These are phyloP conservation scores for Pristionchus exspectatus DNA, from an alignment of 2,888 invertebrate genomes.

Conservation along the genomic window DNA sequence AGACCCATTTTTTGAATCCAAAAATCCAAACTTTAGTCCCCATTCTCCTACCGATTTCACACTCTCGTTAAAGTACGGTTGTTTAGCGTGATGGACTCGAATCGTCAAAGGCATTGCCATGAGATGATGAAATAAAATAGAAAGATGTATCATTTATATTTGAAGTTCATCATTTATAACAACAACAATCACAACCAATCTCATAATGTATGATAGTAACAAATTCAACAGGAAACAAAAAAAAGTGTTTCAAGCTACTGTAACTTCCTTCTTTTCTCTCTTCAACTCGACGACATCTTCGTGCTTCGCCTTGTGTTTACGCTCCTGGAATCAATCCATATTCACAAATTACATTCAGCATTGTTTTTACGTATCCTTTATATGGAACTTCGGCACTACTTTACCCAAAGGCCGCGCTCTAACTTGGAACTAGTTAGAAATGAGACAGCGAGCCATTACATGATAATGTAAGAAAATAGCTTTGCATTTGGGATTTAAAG, in stretches of 20 bases:
- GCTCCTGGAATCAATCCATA: background rate
- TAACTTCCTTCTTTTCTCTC: slow-evolving; percentile 35
- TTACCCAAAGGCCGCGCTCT: too few relatives aligned
- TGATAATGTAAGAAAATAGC: too few relatives aligned
- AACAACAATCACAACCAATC: slow-evolving; percentile 10
- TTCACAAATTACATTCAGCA: background rate
- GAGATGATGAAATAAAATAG: background rate
- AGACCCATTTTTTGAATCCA: slow-evolving; percentile 12
- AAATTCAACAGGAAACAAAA: background rate
- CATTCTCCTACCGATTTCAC: slow-evolving; percentile 13
- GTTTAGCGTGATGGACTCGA: slow-evolving; percentile 11
- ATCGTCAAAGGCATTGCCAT: slow-evolving; percentile 2
- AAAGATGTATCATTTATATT: background rate
- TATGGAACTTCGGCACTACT: too few relatives aligned
- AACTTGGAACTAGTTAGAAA: too few relatives aligned
- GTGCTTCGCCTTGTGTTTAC: slow-evolving; percentile 48
- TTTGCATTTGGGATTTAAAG: too few relatives aligned
- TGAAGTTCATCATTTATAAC: background rate
- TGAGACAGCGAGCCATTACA: too few relatives aligned
- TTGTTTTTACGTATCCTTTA: too few relatives aligned
- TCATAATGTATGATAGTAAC: background rate
- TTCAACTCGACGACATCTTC: slow-evolving; percentile 23
- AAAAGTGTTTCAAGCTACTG: background rate
- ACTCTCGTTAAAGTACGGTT: slow-evolving; percentile 44
- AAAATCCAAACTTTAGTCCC: slow-evolving; percentile 38